Evolutionary conservation across 1,140 invertebrate genomes (phyloP).

Genomic region (Portunus trituberculatus): DNA sequence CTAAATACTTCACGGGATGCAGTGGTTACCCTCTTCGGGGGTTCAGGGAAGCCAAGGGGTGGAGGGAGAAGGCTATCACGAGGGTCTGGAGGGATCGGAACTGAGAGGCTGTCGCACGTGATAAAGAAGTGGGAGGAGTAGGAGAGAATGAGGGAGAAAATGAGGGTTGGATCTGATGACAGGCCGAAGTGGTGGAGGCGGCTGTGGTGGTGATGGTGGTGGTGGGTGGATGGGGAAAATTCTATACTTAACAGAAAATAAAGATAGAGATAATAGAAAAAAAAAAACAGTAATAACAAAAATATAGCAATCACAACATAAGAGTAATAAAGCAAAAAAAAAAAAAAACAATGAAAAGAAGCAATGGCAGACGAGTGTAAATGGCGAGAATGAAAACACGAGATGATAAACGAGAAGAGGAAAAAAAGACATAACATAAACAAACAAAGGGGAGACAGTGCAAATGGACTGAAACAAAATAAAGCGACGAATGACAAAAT

Average conservation of each 20-base stretch:
- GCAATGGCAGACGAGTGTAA: background rate
- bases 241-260: background rate
- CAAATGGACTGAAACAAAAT: background rate
- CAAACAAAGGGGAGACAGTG: background rate
- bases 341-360: background rate
- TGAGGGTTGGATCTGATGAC: constrained; percentile 53
- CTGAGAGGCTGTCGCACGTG: constrained; percentile 54
- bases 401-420: background rate
- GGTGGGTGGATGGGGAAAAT: background rate
- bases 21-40: background rate
- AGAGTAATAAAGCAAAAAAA: background rate
- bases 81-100: constrained; percentile 15
- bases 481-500: background rate
- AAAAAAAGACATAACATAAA: background rate
- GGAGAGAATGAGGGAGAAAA: constrained; percentile 50
- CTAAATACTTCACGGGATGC: background rate
- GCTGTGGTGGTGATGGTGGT: background rate
- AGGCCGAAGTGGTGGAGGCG: constrained; percentile 27
- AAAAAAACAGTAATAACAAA: background rate
- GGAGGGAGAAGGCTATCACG: background rate
- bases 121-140: constrained; percentile 55
- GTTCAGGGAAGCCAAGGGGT: background rate
- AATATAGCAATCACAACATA: background rate
- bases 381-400: background rate
- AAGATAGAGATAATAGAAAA: no score